Evolutionary conservation across 2,113 vertebrate genomes (phyloP), one percentile per base, ranked within the genome.

Genomic region (Burhinus bistriatus): DNA sequence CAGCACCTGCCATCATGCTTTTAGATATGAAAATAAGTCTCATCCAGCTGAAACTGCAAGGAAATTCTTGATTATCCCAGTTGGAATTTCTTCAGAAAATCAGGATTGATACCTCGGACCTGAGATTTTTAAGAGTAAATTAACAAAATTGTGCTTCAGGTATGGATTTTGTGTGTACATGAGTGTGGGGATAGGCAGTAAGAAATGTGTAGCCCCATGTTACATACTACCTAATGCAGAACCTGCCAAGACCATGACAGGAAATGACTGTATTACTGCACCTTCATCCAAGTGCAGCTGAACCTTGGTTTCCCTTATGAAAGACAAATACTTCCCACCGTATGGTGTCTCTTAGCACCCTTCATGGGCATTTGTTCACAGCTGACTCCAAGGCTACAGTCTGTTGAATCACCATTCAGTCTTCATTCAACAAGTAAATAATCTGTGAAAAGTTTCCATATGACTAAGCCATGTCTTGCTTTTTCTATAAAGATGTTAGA

Each of bases 171-270:
- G 30, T 47, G 3, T 10, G 7, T 8, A 42, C 6, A 3, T 10
- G 5, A 30, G 11, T 7, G 20, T 9, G 0, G 1, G 1, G 4
- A 3, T 21, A 83, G 15, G 21, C 16, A 65, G 6, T 21, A 69
- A 77, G 23, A 89, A 73, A 58, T 14, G 3, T 29, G 16, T 38
- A 89, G 25, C 7, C 18, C 5, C 11, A 7, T 26, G 3, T 51
- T 59, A n/a, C 4, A 59, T 11, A 38, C 19, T 76, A 34, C 6
- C 2, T 51, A 34, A 27, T 45, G 7, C 14, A 90, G 65, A 88
- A 36, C 5, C 25, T 47, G 44, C 36, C 26, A 64, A 68, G 19
- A n/a, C 25, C 15, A 4, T 65, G 44, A 44, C 1, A 6, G 14
- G 12, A 61, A 91, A 62, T 61, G 5, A 15, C 2, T 58, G 1